Percentiles rank a stretch among this genome's conserved stretches.
These are phyloP conservation scores for Watsonalla binaria DNA, from an alignment of 2,888 invertebrate genomes.

Conservation along the genomic window DNA sequence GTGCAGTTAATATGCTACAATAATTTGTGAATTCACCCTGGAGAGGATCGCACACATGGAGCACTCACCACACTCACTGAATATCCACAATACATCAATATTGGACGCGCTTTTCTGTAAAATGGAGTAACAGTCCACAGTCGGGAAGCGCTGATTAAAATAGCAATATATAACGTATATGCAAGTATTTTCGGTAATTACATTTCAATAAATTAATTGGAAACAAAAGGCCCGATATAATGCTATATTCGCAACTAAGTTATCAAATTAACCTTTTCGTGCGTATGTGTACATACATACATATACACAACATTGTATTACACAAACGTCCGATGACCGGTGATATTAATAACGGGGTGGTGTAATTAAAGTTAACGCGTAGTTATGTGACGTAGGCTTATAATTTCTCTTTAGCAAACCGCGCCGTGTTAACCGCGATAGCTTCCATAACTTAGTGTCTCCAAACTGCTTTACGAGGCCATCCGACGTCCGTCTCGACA, in stretches of 20 bases:
- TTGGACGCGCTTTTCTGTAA: no score
- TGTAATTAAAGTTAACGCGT: constrained; percentile 56
- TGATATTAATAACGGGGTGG: constrained; percentile 43
- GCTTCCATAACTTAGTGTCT: constrained; percentile 5
- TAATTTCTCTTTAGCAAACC: constrained; percentile 60
- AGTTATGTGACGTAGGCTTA: constrained; percentile 49
- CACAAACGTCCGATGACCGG: neutral
- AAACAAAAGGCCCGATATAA: neutral
- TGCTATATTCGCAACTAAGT: neutral
- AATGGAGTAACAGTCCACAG: no score
- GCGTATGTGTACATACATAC: neutral
- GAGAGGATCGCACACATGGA: no score
- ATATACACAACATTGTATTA: neutral
- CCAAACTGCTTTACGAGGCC: constrained; percentile 1
- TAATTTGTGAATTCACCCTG: no score
- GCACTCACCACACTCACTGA: no score
- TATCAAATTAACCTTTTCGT: neutral
- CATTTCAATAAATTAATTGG: no score
- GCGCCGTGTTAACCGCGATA: constrained; percentile 10
- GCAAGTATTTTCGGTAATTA: no score
- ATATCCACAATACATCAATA: no score
- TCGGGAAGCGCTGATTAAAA: no score
- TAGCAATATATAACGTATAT: no score
- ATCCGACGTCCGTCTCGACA: neutral
- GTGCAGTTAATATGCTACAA: no score